A percentile compares a stretch with the other conserved stretches of the same genome.
phyloP scores from a whole-genome alignment of 2,113 vertebrate species.

The Rallus limicola region DNA sequence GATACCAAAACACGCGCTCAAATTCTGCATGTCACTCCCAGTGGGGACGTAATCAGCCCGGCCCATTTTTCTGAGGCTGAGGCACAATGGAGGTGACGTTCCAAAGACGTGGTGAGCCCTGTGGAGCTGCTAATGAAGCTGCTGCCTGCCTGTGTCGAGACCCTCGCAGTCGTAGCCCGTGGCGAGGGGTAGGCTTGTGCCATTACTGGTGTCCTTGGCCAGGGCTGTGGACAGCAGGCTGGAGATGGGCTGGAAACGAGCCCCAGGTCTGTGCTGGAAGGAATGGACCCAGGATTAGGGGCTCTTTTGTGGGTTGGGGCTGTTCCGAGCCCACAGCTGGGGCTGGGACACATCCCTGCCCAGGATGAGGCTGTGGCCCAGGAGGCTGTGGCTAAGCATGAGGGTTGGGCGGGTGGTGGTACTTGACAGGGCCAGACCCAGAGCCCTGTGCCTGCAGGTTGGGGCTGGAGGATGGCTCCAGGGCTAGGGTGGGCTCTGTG shows the following conservation, averaged over 20 bases:
- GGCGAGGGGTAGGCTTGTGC: neutral
- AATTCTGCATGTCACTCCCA: neutral
- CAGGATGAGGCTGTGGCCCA: neutral
- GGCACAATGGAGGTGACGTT: neutral
- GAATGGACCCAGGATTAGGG: neutral
- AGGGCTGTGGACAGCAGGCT: neutral
- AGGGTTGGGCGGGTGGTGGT: neutral
- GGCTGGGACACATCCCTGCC: neutral
- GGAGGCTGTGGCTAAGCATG: neutral
- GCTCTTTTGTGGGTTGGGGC: too few species aligned
- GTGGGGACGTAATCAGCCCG: rapidly evolving
- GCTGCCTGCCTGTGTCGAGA: neutral
- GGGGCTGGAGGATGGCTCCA: neutral
- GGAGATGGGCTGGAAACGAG: neutral
- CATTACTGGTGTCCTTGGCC: neutral
- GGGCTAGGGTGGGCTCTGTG: neutral
- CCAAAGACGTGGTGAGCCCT: neutral
- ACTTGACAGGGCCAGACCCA: neutral
- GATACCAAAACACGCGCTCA: neutral
- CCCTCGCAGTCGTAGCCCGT: neutral
- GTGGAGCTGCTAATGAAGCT: neutral
- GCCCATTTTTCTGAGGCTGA: neutral
- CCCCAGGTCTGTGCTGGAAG: neutral
- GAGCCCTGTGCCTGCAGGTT: neutral
- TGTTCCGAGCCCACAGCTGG: too few species aligned